These are phyloP conservation scores for Hirtodrosophila cameraria DNA, from an alignment of 2,888 invertebrate genomes.

Conservation along the genomic window DNA sequence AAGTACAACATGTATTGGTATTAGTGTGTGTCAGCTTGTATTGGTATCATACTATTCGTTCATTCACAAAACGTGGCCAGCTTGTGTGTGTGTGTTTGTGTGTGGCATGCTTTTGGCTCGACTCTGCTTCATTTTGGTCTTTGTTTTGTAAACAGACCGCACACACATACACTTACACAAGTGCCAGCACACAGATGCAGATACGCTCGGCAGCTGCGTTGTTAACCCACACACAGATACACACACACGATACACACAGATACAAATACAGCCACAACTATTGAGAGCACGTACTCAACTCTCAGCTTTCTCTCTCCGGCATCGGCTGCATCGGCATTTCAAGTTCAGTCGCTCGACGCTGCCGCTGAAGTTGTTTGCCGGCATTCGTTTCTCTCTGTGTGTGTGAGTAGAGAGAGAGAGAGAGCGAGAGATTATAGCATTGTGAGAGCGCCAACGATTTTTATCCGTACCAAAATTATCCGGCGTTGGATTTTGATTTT, in stretches of 20 bases:
- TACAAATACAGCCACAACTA: constrained; percentile 10
- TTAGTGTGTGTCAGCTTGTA: constrained; percentile 33
- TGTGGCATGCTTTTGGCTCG: constrained; percentile 71
- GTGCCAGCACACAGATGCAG: constrained; percentile 10
- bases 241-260: too few species aligned
- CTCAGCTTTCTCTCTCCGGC: constrained; percentile 15
- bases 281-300: constrained; percentile 46
- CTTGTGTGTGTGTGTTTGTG: constrained; percentile 23
- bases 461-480: constrained; percentile 55
- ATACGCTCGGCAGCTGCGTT: constrained; percentile 63
- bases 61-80: constrained; percentile 74
- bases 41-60: constrained; percentile 76
- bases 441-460: constrained; percentile 45
- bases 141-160: constrained; percentile 78
- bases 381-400: constrained; percentile 51
- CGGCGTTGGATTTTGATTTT: constrained; percentile 33
- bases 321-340: constrained; percentile 73
- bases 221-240: constrained; percentile 42
- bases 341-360: constrained; percentile 64
- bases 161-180: constrained; percentile 26
- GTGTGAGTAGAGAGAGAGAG: constrained; percentile 13
- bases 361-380: constrained; percentile 69
- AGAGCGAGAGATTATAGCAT: constrained; percentile 17
- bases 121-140: constrained; percentile 58
- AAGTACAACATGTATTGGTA: constrained; percentile 11